Conservation (phyloP, 2,888 invertebrate genomes). For the Stratiomys singularior region DNA sequence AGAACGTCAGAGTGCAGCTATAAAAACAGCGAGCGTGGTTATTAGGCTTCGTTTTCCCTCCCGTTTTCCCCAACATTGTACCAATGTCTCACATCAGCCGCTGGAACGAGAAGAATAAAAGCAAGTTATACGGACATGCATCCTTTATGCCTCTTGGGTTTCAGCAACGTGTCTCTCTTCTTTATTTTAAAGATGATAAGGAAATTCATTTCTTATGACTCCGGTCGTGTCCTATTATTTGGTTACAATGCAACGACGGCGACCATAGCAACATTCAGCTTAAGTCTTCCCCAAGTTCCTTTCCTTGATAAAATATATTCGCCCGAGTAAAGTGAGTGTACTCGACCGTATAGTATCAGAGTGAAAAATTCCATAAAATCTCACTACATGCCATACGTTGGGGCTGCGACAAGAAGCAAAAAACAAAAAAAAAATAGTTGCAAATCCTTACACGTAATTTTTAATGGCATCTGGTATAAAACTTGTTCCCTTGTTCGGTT, state of each 20-base stretch:
- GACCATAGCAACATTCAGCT: constrained; percentile 12
- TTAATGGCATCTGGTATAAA: not conserved
- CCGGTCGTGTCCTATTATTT: constrained; percentile 38
- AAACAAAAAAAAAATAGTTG: no score
- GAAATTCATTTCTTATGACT: constrained; percentile 38
- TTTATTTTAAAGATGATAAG: not conserved
- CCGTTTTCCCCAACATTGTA: not conserved
- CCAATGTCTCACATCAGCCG: not conserved
- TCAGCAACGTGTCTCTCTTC: constrained; percentile 5
- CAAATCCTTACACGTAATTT: constrained; percentile 16
- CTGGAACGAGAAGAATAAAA: constrained; percentile 7
- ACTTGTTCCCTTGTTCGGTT: not conserved
- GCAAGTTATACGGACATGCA: not conserved
- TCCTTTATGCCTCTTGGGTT: constrained; percentile 27
- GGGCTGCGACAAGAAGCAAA: no score
- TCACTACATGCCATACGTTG: no score
- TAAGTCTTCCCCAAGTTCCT: not conserved
- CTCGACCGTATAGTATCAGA: no score
- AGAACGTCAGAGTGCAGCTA: constrained; percentile 44
- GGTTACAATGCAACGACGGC: constrained; percentile 42
- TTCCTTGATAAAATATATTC: no score
- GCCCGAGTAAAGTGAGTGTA: no score
- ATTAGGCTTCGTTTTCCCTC: not conserved
- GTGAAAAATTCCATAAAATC: no score
- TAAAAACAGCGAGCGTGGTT: constrained; percentile 30